These are phyloP conservation scores for Gymnothorax javanicus DNA, from an alignment of 2,797 vertebrate species.

Conservation along the genomic window DNA sequence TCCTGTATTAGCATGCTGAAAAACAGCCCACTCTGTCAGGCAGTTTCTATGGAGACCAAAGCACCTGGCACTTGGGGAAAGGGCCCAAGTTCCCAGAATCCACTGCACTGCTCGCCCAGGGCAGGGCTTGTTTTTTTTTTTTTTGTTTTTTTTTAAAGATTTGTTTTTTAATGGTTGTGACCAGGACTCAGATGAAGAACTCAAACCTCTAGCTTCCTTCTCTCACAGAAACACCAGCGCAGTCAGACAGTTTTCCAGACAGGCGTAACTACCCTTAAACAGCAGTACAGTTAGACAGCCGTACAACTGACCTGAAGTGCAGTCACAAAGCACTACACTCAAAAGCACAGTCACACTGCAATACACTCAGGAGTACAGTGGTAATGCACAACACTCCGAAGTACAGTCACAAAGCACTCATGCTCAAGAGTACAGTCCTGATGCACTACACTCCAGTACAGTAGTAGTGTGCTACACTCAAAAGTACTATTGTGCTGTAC, in stretches of 20 bases:
- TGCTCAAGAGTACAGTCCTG: not conserved
- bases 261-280: no score
- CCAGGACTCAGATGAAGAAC: not conserved
- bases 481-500: not conserved
- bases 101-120: not conserved
- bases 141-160: no score
- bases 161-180: not conserved
- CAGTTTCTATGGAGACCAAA: not conserved
- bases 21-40: not conserved
- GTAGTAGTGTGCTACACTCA: not conserved
- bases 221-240: no score
- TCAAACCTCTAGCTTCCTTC: no score
- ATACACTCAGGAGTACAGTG: not conserved
- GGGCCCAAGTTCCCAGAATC: not conserved
- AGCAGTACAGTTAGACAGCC: no score
- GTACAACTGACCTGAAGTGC: no score
- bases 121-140: not conserved
- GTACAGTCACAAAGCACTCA: not conserved
- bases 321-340: not conserved
- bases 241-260: no score
- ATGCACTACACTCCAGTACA: not conserved
- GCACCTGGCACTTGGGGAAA: not conserved
- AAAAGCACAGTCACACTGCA: not conserved
- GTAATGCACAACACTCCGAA: not conserved
- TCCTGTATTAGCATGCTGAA: not conserved